Evolutionary conservation across 2,888 invertebrate species (phyloP).

Genomic region (Shargacucullia verbasci): DNA sequence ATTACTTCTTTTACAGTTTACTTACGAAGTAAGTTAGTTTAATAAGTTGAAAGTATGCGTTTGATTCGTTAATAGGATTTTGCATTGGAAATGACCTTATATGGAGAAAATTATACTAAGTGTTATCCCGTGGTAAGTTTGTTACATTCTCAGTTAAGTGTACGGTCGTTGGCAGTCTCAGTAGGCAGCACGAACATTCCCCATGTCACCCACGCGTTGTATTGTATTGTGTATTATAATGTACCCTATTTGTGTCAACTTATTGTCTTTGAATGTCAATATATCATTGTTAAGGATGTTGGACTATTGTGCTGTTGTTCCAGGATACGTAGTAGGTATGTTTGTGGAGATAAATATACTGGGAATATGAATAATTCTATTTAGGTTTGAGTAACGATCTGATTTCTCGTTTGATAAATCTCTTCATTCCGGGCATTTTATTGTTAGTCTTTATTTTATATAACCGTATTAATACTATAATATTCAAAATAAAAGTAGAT

Average conservation of each 20-base stretch:
- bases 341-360: slow-evolving; percentile 45
- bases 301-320: slow-evolving; percentile 54
- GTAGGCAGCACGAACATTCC: slow-evolving; percentile 54
- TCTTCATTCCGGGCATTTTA: slow-evolving; percentile 19
- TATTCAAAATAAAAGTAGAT: slow-evolving; percentile 16
- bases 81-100: slow-evolving; percentile 14
- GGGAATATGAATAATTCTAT: slow-evolving; percentile 50
- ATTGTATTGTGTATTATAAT: slow-evolving; percentile 63
- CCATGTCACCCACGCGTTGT: slow-evolving; percentile 59
- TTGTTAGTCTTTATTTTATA: slow-evolving; percentile 25
- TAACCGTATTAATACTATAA: slow-evolving; percentile 23
- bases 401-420: slow-evolving; percentile 44
- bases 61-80: slow-evolving; percentile 25
- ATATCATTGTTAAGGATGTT: slow-evolving; percentile 62
- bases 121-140: slow-evolving; percentile 28
- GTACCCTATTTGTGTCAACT: slow-evolving; percentile 69
- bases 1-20: slow-evolving; percentile 1
- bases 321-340: slow-evolving; percentile 44
- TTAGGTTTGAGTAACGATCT: slow-evolving; percentile 41
- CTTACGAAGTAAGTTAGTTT: slow-evolving; percentile 4
- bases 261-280: slow-evolving; percentile 67
- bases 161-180: slow-evolving; percentile 35
- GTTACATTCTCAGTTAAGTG: slow-evolving; percentile 38
- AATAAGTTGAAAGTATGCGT: not conserved
- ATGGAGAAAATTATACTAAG: slow-evolving; percentile 40